These are phyloP conservation scores for Leuciscus waleckii DNA, from an alignment of 2,797 vertebrate genomes.

Conservation along the genomic window DNA sequence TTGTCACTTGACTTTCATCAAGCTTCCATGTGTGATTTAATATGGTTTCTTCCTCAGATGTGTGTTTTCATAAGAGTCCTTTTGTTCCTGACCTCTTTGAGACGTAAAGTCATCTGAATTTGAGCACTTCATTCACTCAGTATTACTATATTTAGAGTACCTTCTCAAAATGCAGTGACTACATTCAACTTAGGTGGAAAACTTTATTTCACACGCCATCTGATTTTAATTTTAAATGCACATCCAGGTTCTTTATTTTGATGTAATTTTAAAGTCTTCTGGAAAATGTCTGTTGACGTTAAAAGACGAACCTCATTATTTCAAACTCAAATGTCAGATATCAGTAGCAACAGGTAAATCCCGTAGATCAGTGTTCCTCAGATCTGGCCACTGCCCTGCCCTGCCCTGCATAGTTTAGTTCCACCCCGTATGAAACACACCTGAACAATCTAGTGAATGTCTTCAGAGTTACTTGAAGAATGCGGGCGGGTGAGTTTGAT, in stretches of 20 bases:
- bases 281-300: not conserved
- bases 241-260: not conserved
- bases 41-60: not conserved
- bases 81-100: not conserved
- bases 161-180: not conserved
- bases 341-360: not conserved
- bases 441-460: too few relatives aligned
- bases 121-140: not conserved
- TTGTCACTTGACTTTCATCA: too few relatives aligned
- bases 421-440: not conserved
- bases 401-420: not conserved
- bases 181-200: not conserved
- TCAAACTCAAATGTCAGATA: not conserved
- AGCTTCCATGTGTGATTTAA: too few relatives aligned
- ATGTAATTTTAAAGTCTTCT: not conserved
- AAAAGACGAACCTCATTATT: not conserved
- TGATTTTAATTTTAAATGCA: not conserved
- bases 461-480: too few relatives aligned
- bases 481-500: too few relatives aligned
- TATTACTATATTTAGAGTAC: not conserved
- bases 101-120: not conserved
- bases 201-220: not conserved
- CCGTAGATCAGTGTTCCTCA: too few relatives aligned
- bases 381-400: too few relatives aligned
- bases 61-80: not conserved